Evolutionary conservation across 2,888 invertebrate species (phyloP).

Genomic region (Oxytorus armatus): DNA sequence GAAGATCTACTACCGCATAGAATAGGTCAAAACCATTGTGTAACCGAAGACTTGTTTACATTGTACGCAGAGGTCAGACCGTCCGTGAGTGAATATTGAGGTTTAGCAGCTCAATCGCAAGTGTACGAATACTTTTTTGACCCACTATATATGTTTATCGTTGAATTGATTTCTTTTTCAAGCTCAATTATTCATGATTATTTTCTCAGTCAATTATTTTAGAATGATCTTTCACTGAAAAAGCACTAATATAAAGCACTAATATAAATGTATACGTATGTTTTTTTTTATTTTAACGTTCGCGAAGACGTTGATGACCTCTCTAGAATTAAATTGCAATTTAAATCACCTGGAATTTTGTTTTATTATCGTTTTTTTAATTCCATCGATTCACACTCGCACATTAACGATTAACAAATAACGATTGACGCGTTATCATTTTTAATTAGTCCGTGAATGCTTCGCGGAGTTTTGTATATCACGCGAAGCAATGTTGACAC

Average conservation of each 20-base stretch:
- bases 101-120: too few relatives aligned
- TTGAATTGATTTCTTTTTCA: too few relatives aligned
- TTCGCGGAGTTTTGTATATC: constrained; percentile 14
- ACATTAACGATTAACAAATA: constrained; percentile 27
- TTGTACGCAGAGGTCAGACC: too few relatives aligned
- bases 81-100: too few relatives aligned
- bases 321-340: neutral
- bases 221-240: neutral
- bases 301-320: neutral
- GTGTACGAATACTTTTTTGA: too few relatives aligned
- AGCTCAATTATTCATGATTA: too few relatives aligned
- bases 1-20: too few relatives aligned
- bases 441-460: constrained; percentile 36
- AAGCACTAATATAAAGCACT: too few relatives aligned
- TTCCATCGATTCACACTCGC: constrained; percentile 18
- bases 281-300: neutral
- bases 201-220: too few relatives aligned
- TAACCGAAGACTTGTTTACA: too few relatives aligned
- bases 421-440: constrained; percentile 21
- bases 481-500: constrained; percentile 31
- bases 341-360: neutral
- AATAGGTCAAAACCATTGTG: too few relatives aligned
- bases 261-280: neutral
- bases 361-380: neutral
- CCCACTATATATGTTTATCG: too few relatives aligned